These are phyloP conservation scores for Musca vetustissima DNA, from an alignment of 1,140 invertebrate genomes.

Conservation along the genomic window DNA sequence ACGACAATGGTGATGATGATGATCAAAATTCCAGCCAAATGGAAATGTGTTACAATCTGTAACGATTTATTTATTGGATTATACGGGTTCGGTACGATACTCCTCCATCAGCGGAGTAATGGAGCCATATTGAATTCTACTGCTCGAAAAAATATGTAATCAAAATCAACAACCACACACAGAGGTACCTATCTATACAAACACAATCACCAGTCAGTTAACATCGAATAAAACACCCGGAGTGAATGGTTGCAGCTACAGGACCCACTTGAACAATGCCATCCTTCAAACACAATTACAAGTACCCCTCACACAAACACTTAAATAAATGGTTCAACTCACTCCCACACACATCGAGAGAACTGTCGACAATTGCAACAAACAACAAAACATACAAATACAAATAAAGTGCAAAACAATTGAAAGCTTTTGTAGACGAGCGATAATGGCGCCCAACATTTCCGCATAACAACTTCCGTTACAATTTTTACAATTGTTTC, in stretches of 20 bases:
- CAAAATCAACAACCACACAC: neutral
- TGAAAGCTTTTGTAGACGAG: too few species aligned
- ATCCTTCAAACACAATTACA: too few species aligned
- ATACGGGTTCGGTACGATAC: neutral
- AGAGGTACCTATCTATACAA: neutral
- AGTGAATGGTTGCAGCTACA: too few species aligned
- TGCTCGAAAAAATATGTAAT: too few species aligned
- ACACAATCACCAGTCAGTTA: neutral
- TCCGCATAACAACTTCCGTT: constrained; percentile 22
- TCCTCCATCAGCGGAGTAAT: too few species aligned
- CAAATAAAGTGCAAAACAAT: neutral
- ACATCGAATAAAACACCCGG: neutral
- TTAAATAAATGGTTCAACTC: neutral
- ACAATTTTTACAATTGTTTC: constrained; percentile 23
- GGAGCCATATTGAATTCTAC: neutral
- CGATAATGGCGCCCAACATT: neutral
- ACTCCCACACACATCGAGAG: neutral
- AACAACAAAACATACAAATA: neutral
- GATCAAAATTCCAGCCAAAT: too few species aligned
- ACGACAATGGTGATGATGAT: too few species aligned
- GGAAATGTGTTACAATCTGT: neutral
- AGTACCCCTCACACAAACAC: too few species aligned
- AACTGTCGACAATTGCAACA: neutral
- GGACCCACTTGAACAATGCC: too few species aligned
- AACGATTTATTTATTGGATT: constrained; percentile 20